Percentiles rank a stretch among this genome's conserved stretches.
Conservation (phyloP, 1,140 invertebrate species). For the Drosophila ficusphila region DNA sequence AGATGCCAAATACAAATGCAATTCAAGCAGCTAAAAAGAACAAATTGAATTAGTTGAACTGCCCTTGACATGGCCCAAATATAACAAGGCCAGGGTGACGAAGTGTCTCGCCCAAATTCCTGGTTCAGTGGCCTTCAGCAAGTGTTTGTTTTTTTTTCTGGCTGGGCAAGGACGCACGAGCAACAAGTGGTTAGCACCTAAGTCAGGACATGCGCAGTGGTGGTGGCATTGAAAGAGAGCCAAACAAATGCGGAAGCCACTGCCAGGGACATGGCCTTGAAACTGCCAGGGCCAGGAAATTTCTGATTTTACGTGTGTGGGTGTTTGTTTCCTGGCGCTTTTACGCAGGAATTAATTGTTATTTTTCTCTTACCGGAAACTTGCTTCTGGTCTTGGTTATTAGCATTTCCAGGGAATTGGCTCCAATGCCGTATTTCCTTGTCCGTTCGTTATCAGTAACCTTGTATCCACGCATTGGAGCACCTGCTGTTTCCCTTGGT, state of each 20-base stretch:
- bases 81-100: slow-evolving; percentile 31
- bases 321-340: neutral
- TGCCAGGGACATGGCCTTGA: slow-evolving; percentile 68
- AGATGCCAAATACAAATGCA: slow-evolving; percentile 85
- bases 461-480: slow-evolving; percentile 88
- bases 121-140: slow-evolving; percentile 44
- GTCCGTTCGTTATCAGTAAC: slow-evolving; percentile 87
- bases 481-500: slow-evolving; percentile 6
- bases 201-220: slow-evolving; percentile 55
- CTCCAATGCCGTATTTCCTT: slow-evolving; percentile 89
- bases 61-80: slow-evolving; percentile 48
- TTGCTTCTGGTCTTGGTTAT: slow-evolving; percentile 88
- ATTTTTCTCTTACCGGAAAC: slow-evolving; percentile 86
- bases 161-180: slow-evolving; percentile 7
- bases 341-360: slow-evolving; percentile 3
- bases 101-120: slow-evolving; percentile 6
- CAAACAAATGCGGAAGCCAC: slow-evolving; percentile 61
- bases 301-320: slow-evolving; percentile 1
- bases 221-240: slow-evolving; percentile 63
- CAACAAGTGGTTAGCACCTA: slow-evolving; percentile 60
- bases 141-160: slow-evolving; percentile 13
- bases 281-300: slow-evolving; percentile 48
- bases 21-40: slow-evolving; percentile 62
- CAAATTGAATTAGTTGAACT: slow-evolving; percentile 15
- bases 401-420: slow-evolving; percentile 87